Conservation (phyloP, 1,140 invertebrate genomes). For the Cephus cinctus region DNA sequence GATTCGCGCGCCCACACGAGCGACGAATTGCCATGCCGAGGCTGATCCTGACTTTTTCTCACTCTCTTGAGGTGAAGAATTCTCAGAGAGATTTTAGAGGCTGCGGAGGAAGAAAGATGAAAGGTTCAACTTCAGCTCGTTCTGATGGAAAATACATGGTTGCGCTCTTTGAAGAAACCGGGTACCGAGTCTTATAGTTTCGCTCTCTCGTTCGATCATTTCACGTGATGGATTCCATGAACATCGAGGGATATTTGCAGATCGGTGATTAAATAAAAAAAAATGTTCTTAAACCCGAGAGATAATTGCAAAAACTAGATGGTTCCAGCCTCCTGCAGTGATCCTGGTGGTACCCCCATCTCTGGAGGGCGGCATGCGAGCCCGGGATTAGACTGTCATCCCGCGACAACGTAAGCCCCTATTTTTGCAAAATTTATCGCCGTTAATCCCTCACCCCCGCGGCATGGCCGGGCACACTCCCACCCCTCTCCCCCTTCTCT, state of each 20-base stretch:
- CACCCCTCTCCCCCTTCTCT: slow-evolving; percentile 21
- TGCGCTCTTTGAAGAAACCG: no score
- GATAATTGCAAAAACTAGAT: slow-evolving; percentile 49
- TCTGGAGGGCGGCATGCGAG: slow-evolving; percentile 14
- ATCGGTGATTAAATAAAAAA: slow-evolving; percentile 17
- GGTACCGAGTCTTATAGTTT: no score
- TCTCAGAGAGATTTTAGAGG: no score
- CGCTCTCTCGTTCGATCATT: no score
- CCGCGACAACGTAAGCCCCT: slow-evolving; percentile 54
- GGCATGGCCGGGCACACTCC: slow-evolving; percentile 20
- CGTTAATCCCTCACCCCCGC: slow-evolving; percentile 52
- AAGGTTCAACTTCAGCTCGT: no score
- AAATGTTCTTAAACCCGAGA: slow-evolving; percentile 10
- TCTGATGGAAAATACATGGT: no score
- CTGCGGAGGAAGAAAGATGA: no score
- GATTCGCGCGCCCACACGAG: background rate
- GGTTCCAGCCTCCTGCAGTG: slow-evolving; percentile 4
- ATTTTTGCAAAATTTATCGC: slow-evolving; percentile 59
- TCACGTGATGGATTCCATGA: no score
- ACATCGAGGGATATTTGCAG: no score
- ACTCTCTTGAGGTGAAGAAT: no score
- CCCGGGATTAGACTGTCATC: slow-evolving; percentile 53
- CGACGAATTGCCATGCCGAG: no score
- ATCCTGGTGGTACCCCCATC: slow-evolving; percentile 7
- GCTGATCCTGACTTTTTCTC: no score